Evolutionary conservation across 2,113 vertebrate genomes (phyloP).

Genomic region (Bos javanicus): DNA sequence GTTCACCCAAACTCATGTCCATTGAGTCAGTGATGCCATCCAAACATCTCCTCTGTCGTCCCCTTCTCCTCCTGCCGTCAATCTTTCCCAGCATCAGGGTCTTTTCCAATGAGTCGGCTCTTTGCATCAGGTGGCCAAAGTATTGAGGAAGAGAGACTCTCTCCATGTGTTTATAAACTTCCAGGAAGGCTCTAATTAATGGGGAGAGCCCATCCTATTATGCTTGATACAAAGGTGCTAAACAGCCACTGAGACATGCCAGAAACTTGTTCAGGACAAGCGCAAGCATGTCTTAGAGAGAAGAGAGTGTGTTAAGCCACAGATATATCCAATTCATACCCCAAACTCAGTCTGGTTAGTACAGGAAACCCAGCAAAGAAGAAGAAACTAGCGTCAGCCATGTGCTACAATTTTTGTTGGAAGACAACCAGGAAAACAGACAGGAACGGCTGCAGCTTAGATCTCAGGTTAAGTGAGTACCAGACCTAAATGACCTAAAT

Average conservation of each 20-base stretch:
- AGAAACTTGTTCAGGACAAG: not conserved
- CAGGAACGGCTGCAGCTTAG: not conserved
- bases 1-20: not conserved
- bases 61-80: not conserved
- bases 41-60: not conserved
- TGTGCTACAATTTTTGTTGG: not conserved
- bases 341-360: not conserved
- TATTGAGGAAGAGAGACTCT: not conserved
- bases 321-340: not conserved
- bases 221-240: not conserved
- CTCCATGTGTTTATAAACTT: not conserved
- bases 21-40: not conserved
- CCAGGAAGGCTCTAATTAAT: not conserved
- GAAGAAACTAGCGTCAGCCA: not conserved
- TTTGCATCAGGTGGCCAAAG: not conserved
- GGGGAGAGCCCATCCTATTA: not conserved
- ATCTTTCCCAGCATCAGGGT: not conserved
- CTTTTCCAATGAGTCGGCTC: not conserved
- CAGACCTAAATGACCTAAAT: not conserved
- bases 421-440: not conserved
- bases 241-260: not conserved
- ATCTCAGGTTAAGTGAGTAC: not conserved
- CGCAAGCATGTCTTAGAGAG: not conserved
- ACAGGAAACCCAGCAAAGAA: not conserved
- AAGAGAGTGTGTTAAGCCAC: not conserved